Evolutionary conservation across 2,113 vertebrate species (phyloP), one percentile per base, ranked within the genome.

Genomic region (Pyxicephalus adspersus): DNA sequence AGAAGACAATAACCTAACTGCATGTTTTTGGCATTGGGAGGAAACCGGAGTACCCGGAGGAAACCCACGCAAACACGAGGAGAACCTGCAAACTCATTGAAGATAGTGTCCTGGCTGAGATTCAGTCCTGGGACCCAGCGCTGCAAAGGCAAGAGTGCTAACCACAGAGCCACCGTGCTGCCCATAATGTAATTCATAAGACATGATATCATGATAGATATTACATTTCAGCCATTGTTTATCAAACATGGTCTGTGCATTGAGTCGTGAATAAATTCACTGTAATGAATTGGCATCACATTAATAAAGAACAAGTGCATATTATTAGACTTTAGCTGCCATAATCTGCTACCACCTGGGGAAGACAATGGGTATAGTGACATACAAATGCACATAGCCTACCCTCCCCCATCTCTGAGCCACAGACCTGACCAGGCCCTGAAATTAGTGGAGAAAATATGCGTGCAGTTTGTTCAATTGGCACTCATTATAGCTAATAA

Each of bases 401-500:
- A 85, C 51, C 70, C 23, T 81, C 61, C 80, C 84, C 80, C 20
- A 51, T 84, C 76, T 57, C 85, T 51, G 28, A 85, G 85, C 80
- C 74, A 86, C 66, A 57, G 73, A 84, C 84, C 83, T 77, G 71
- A 31, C 71, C 61, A 26, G 51, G 84, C 70, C 57, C 9, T 0
- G 8, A 90, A 89, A 92, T 89, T 76, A 89, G 92, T 90, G 86
- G 81, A 8, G 81, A 84, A 87, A 91, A 91, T 87, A 84, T 0
- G n/a, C 0, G 0, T 83, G 87, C 85, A 86, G 87, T 85, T 0
- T 28, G 84, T 85, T 88, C 84, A 29, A 87, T 64, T 88, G 90
- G 87, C 90, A 88, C 85, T 88, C 87, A 90, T 89, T 91, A 92
- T 87, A 89, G 87, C 89, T 91, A 92, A 91, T 89, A 93, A 91